Percentiles rank a stretch among this genome's conserved stretches.
These are phyloP conservation scores for Triplophysa siluroides DNA, from an alignment of 2,113 vertebrate genomes.

Conservation along the genomic window DNA sequence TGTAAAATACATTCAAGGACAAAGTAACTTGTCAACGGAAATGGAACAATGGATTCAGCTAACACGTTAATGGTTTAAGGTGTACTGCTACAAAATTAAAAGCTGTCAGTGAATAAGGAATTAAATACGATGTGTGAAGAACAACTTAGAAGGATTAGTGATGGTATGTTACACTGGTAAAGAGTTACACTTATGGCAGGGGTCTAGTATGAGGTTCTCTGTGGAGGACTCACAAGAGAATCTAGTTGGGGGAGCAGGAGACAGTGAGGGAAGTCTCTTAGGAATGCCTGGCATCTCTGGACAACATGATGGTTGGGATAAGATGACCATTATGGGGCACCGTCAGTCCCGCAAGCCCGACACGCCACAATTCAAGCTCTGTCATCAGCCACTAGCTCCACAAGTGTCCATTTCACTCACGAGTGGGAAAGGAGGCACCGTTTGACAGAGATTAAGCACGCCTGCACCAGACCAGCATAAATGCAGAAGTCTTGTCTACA, in stretches of 20 bases:
- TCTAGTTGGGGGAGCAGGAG: not conserved
- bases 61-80: not conserved
- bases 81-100: not conserved
- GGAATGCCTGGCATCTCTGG: constrained; percentile 52
- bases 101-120: not conserved
- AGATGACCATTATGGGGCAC: constrained; percentile 47
- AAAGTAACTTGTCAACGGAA: no score
- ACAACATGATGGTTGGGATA: constrained; percentile 19
- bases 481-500: not conserved
- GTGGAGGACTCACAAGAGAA: not conserved
- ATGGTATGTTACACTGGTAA: not conserved
- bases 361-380: constrained; percentile 37
- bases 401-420: constrained; percentile 47
- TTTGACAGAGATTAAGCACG: constrained; percentile 49
- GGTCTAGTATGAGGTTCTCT: not conserved
- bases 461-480: constrained; percentile 10
- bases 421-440: constrained; percentile 34
- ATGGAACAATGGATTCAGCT: not conserved
- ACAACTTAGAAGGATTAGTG: constrained; percentile 12
- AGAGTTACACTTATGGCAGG: not conserved
- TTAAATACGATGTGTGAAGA: constrained; percentile 14
- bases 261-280: constrained; percentile 17
- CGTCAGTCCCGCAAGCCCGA: constrained; percentile 11
- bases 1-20: not conserved
- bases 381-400: constrained; percentile 47